phyloP scores from a whole-genome alignment of 2,888 invertebrate species.

The Bruchidius siliquastri region DNA sequence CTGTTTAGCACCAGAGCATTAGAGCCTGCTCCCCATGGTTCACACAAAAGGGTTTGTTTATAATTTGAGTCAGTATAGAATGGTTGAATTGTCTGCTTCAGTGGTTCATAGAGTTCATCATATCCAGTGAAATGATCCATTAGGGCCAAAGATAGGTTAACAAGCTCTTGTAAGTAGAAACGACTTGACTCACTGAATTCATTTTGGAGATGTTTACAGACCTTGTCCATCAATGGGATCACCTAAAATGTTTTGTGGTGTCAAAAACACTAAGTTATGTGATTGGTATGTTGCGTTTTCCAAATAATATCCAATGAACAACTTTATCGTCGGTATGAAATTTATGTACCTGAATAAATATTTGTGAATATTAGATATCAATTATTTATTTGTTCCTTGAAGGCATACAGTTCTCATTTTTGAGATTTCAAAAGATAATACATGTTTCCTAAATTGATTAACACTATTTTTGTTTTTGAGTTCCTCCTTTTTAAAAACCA shows the following conservation, averaged over 20 bases:
- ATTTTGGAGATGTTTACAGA: slow-evolving; percentile 53
- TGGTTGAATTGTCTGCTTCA: slow-evolving; percentile 39
- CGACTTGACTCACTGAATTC: slow-evolving; percentile 53
- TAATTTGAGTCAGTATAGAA: slow-evolving; percentile 34
- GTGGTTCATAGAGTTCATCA: slow-evolving; percentile 36
- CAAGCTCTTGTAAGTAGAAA: slow-evolving; percentile 54
- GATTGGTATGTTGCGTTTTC: no score
- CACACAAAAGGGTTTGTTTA: slow-evolving; percentile 37
- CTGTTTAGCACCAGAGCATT: slow-evolving; percentile 27
- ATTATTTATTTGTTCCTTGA: no score
- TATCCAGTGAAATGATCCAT: slow-evolving; percentile 50
- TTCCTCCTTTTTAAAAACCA: no score
- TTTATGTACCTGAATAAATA: no score
- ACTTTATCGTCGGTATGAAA: no score
- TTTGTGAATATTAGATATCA: no score
- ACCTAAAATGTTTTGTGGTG: not conserved
- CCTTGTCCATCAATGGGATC: slow-evolving; percentile 45
- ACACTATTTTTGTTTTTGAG: no score
- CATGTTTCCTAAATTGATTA: no score
- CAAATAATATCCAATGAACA: no score
- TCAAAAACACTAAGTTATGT: slow-evolving; percentile 33
- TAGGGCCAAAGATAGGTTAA: slow-evolving; percentile 54
- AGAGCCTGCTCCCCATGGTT: slow-evolving; percentile 43
- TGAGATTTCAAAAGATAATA: no score
- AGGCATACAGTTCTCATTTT: no score